These are phyloP conservation scores for Zaprionus lineosus DNA, from an alignment of 2,888 invertebrate species.

Conservation along the genomic window DNA sequence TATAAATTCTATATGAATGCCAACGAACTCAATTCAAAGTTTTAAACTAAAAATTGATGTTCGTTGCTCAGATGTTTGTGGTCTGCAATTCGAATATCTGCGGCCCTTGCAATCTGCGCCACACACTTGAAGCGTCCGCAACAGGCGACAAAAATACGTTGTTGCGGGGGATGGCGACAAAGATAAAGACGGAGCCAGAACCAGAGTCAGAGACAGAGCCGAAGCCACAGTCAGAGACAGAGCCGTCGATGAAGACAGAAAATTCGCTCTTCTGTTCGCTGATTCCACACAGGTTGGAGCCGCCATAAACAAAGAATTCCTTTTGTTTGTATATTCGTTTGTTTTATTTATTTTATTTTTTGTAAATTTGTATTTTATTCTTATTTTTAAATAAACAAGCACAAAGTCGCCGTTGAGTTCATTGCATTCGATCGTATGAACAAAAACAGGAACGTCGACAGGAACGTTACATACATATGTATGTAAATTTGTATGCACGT, in stretches of 20 bases:
- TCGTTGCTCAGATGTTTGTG: conserved; percentile 4
- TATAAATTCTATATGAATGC: conserved; percentile 67
- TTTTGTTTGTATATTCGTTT: conserved; percentile 60
- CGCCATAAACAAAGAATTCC: conserved; percentile 72
- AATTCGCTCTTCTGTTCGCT: conserved; percentile 3
- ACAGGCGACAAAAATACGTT: not conserved
- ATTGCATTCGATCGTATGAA: conserved; percentile 64
- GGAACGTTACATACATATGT: not conserved
- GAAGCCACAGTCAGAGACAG: not conserved
- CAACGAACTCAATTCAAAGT: conserved; percentile 64
- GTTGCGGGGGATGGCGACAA: too few relatives aligned
- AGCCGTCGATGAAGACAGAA: not conserved
- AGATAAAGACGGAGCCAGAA: conserved; percentile 13
- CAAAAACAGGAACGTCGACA: conserved; percentile 47
- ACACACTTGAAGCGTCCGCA: conserved; percentile 59
- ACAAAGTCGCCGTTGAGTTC: conserved; percentile 69
- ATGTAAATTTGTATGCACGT: conserved; percentile 3
- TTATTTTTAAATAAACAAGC: conserved; percentile 75
- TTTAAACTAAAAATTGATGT: conserved; percentile 41
- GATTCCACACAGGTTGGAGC: conserved; percentile 62
- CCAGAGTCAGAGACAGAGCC: conserved; percentile 1
- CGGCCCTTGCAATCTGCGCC: conserved; percentile 58
- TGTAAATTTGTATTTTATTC: conserved; percentile 53
- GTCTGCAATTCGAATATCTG: conserved; percentile 41
- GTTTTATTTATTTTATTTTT: conserved; percentile 21